Percentiles rank a stretch among this genome's conserved stretches.
phyloP scores from a whole-genome alignment of 2,797 vertebrate genomes.

The Taeniopygia guttata region DNA sequence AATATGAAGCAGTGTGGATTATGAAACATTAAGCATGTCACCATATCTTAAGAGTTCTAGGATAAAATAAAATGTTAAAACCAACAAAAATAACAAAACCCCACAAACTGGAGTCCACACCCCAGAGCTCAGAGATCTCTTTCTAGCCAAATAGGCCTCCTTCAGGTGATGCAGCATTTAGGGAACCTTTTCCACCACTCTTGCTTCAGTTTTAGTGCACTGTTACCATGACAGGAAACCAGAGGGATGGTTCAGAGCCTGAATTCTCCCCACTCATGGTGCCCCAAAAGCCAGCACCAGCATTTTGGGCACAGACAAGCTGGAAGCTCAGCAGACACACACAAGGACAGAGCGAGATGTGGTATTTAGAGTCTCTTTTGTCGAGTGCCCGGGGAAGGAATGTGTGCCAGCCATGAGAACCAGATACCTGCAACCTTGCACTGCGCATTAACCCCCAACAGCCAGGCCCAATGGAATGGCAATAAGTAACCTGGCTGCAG shows the following conservation, averaged over 20 bases:
- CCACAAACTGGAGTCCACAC: neutral
- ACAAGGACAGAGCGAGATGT: rapidly evolving
- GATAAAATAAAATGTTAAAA: neutral
- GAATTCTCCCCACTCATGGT: rapidly evolving
- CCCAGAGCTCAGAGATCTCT: neutral
- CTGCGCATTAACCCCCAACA: neutral
- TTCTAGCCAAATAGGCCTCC: neutral
- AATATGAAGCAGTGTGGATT: neutral
- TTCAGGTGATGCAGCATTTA: neutral
- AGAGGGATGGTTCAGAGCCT: neutral
- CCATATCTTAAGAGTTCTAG: neutral
- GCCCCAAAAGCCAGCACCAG: neutral
- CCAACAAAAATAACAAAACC: neutral
- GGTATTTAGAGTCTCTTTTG: neutral
- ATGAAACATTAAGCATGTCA: neutral
- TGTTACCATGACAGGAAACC: rapidly evolving
- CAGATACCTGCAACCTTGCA: neutral
- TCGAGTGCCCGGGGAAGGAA: neutral
- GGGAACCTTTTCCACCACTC: neutral
- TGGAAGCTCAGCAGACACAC: neutral
- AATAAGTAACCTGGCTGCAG: rapidly evolving
- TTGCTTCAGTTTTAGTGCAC: neutral
- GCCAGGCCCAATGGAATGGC: rapidly evolving
- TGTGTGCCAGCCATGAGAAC: neutral
- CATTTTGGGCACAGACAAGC: neutral